Conservation (phyloP, 2,888 invertebrate species). For the Rhopalosiphum nymphaeae region DNA sequence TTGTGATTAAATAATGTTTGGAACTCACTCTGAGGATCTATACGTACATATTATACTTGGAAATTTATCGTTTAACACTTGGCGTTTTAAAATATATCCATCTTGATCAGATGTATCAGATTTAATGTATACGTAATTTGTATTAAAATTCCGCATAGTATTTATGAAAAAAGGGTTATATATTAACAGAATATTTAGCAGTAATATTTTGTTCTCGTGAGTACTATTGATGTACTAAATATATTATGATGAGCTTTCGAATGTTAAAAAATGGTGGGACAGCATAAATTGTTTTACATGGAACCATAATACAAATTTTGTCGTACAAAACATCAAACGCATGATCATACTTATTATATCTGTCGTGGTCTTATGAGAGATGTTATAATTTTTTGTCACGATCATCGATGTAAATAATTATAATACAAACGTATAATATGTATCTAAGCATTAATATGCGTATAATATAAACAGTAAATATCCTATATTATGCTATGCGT, state of each 20-base stretch:
- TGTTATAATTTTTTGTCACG: neutral
- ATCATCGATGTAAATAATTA: neutral
- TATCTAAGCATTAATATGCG: too few relatives aligned
- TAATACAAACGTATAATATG: neutral
- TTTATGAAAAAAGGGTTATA: neutral
- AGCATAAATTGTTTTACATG: neutral
- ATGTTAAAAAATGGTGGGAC: neutral
- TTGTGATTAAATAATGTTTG: neutral
- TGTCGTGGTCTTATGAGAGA: neutral
- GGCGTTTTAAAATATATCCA: neutral
- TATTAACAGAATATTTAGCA: neutral
- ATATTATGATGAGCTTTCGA: neutral
- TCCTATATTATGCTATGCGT: neutral
- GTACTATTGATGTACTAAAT: neutral
- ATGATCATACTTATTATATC: neutral
- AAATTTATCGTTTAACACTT: neutral
- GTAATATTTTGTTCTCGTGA: neutral
- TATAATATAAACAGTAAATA: neutral
- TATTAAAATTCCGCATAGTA: neutral
- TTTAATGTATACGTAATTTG: neutral
- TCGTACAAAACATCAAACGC: neutral
- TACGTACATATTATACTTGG: neutral
- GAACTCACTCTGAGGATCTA: too few relatives aligned
- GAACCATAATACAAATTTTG: neutral
- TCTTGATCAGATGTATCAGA: too few relatives aligned